These are phyloP conservation scores for Nannoperca australis DNA, from an alignment of 2,797 vertebrate genomes.

Conservation along the genomic window DNA sequence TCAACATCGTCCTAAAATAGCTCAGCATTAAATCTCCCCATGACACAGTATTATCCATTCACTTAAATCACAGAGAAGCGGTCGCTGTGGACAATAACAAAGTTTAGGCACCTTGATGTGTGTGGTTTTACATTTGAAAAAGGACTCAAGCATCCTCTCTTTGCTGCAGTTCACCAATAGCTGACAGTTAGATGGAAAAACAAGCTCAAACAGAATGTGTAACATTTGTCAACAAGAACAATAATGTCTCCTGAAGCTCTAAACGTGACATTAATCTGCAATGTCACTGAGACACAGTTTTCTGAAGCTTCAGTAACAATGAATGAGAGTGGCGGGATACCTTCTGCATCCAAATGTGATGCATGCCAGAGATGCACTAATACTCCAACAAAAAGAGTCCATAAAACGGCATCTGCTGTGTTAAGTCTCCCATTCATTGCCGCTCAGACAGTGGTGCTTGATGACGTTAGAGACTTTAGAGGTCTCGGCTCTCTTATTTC, in stretches of 20 bases:
- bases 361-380: constrained; percentile 33
- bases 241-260: constrained; percentile 37
- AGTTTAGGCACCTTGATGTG: constrained; percentile 78
- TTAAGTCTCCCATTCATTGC: constrained; percentile 38
- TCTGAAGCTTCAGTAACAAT: constrained; percentile 48
- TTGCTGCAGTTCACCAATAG: constrained; percentile 50
- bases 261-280: constrained; percentile 26
- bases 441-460: constrained; percentile 39
- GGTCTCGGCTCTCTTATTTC: constrained; percentile 44
- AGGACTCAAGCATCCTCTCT: constrained; percentile 42
- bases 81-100: constrained; percentile 72
- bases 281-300: constrained; percentile 42
- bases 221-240: constrained; percentile 37
- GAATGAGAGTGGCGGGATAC: constrained; percentile 41
- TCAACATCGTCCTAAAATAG: constrained; percentile 69
- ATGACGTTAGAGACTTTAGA: constrained; percentile 43
- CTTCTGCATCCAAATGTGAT: constrained; percentile 47
- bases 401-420: constrained; percentile 21
- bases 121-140: constrained; percentile 57
- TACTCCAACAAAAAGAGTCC: constrained; percentile 28
- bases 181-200: background rate
- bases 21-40: constrained; percentile 62
- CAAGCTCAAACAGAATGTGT: too few species aligned
- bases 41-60: constrained; percentile 66
- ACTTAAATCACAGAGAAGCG: constrained; percentile 78